phyloP scores from a whole-genome alignment of 2,113 vertebrate species.

The Myotis davidii region DNA sequence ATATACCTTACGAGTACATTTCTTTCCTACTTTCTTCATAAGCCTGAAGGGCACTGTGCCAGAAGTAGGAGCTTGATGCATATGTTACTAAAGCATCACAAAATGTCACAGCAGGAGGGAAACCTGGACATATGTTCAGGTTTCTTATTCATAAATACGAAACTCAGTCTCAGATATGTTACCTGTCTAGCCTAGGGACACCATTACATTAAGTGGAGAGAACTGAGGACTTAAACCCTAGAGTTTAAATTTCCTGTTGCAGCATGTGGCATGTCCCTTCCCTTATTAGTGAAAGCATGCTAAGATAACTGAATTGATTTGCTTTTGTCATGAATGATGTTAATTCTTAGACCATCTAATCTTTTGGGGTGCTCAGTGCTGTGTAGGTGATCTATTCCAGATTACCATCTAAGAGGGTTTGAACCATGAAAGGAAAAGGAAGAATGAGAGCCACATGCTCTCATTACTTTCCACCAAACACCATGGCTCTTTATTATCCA shows the following conservation, averaged over 20 bases:
- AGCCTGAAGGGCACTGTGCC: neutral
- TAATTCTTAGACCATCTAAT: neutral
- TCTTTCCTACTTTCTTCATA: neutral
- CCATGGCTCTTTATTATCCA: neutral
- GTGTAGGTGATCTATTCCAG: neutral
- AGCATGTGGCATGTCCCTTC: accelerated
- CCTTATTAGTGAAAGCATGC: neutral
- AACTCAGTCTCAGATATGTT: neutral
- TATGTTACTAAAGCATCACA: neutral
- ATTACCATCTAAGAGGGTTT: neutral
- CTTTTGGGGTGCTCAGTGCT: neutral
- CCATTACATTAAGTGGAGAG: neutral
- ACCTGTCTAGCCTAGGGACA: neutral
- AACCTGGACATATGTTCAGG: neutral
- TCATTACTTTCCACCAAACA: neutral
- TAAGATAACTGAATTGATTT: neutral
- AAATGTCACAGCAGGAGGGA: neutral
- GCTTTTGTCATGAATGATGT: neutral
- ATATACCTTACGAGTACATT: neutral
- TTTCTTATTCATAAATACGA: neutral
- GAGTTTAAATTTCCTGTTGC: neutral
- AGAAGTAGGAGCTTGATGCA: neutral
- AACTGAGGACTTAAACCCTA: neutral
- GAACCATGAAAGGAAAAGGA: neutral
- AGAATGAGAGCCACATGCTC: neutral